These are phyloP conservation scores for Megamerina dolium DNA, from an alignment of 2,888 invertebrate genomes.

Conservation along the genomic window DNA sequence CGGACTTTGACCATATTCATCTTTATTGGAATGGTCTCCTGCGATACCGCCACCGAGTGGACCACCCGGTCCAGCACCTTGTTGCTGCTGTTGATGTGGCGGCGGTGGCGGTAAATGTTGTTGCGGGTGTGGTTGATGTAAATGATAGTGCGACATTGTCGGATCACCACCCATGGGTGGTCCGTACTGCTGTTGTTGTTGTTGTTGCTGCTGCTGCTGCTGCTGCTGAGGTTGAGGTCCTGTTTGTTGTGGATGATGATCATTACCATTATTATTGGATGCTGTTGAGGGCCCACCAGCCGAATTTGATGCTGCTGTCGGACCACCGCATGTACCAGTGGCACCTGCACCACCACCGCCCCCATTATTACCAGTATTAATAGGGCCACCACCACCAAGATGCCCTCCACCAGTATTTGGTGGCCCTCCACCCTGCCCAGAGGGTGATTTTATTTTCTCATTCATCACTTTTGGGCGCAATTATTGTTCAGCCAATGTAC, in stretches of 20 bases:
- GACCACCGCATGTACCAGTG: conserved; percentile 8
- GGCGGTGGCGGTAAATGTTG: conserved; percentile 30
- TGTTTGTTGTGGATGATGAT: conserved; percentile 35
- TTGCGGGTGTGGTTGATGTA: conserved; percentile 37
- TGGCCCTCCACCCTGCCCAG: conserved; percentile 37
- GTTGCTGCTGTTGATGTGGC: conserved; percentile 35
- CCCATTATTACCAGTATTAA: conserved; percentile 11
- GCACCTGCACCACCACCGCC: conserved; percentile 17
- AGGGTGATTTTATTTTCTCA: conserved; percentile 48
- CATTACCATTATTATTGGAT: conserved; percentile 39
- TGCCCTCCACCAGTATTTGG: conserved; percentile 15
- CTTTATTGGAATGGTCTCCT: conserved; percentile 42
- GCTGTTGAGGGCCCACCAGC: conserved; percentile 30
- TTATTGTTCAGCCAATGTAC: too few relatives aligned
- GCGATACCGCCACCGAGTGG: conserved; percentile 33
- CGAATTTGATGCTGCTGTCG: conserved; percentile 10
- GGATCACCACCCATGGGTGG: conserved; percentile 37
- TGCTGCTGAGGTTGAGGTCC: too few relatives aligned
- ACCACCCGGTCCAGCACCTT: conserved; percentile 22
- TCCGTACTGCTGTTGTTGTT: conserved; percentile 37
- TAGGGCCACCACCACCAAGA: conserved; percentile 19
- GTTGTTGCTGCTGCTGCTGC: conserved; percentile 20
- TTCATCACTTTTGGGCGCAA: conserved; percentile 37
- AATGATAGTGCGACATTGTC: conserved; percentile 44
- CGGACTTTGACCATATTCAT: conserved; percentile 43